Evolutionary conservation across 2,797 vertebrate genomes (phyloP).

Genomic region (Anabas testudineus): DNA sequence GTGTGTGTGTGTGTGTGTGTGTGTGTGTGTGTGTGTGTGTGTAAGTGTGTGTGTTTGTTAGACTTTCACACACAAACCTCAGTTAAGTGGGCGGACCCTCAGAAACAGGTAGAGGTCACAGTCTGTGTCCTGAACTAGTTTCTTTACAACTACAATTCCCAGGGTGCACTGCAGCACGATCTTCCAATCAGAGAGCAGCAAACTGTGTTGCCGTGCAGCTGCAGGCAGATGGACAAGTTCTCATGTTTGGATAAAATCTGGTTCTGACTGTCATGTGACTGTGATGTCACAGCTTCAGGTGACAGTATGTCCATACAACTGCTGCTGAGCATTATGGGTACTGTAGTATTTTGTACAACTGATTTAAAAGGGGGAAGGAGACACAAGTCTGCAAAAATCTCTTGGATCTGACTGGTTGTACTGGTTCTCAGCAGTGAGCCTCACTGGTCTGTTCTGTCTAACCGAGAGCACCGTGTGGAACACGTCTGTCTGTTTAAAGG

Average conservation of each 20-base stretch:
- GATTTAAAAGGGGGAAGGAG: not conserved
- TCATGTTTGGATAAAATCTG: not conserved
- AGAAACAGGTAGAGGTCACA: conserved; percentile 2
- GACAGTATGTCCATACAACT: conserved; percentile 17
- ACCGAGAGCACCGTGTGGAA: too few relatives aligned
- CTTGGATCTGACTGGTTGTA: not conserved
- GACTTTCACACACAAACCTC: conserved; percentile 11
- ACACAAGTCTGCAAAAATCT: too few relatives aligned
- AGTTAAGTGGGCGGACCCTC: conserved; percentile 22
- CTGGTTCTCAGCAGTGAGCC: not conserved
- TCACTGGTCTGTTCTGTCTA: too few relatives aligned
- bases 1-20: conserved; percentile 8
- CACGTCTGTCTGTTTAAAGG: too few relatives aligned
- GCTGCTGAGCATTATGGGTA: conserved; percentile 22
- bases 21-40: conserved; percentile 9
- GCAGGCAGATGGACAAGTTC: not conserved
- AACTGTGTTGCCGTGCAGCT: conserved; percentile 47
- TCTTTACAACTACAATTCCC: conserved; percentile 23
- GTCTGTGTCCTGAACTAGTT: not conserved
- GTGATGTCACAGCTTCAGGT: conserved; percentile 25
- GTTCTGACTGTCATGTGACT: conserved; percentile 3
- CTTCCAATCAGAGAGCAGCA: conserved; percentile 47
- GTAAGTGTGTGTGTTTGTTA: too few relatives aligned
- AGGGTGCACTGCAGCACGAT: conserved; percentile 16
- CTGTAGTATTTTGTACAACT: conserved; percentile 8